Evolutionary conservation across 2,888 invertebrate genomes (phyloP), one percentile per base, ranked within the genome.

Genomic region (Auanema sp.): DNA sequence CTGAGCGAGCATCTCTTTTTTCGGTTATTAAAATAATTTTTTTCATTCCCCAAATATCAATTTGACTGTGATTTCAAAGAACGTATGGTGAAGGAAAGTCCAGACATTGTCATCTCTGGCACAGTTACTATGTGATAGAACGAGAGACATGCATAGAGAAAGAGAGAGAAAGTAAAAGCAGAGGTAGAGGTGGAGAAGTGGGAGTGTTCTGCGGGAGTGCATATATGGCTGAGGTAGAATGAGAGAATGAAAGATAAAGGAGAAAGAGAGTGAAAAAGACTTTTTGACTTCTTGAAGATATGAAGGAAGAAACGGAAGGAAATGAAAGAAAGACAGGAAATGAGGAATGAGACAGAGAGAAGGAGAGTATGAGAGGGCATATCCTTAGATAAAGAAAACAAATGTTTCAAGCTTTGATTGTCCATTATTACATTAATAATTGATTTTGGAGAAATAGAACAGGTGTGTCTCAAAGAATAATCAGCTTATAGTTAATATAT

Each of bases 191-290:
- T 41, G 49, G 43, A 49, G 59, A 40, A 53, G 61, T 58, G 59
- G 47, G 25, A 42, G 55, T 42, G 23, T 52, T n/a, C n/a, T 18
- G 62, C 33, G 33, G 4, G 8, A 5, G 33, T 33, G 33, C 33
- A 33, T 33, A 8, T 33, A 33, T 33, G 8, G 8, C 33, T 5
- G 33, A 33, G 33, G 33, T 33, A 33, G 33, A 33, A 33, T 33
- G 33, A 5, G 33, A 5, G 33, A n/a, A 40, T 23, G 59, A 60
- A 63, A 33, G 33, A 8, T 3, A 33, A 8, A 33, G 8, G 33
- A n/a, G 33, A 33, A 33, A 33, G 33, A 33, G 54, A 44, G 60
- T 60, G 58, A 51, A 58, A 55, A 51, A 58, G 59, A 57, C 33
- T 33, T 33, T 33, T 33, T 33, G 33, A 33, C 33, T 33, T 33